These are phyloP conservation scores for Cephus nigrinus DNA, from an alignment of 2,888 invertebrate genomes.

Conservation along the genomic window DNA sequence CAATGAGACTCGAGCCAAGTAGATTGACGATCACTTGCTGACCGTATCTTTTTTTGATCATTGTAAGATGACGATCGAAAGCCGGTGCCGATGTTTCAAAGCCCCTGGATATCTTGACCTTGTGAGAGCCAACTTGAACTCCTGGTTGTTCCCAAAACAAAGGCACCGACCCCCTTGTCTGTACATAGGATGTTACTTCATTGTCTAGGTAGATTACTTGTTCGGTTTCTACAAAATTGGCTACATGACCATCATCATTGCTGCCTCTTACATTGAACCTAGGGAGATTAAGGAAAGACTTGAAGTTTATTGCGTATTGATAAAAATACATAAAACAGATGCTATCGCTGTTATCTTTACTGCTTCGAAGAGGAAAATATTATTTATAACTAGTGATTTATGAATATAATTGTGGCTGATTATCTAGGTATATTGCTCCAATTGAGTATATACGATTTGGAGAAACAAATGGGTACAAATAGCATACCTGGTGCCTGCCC, in stretches of 20 bases:
- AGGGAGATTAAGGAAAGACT: conserved; percentile 14
- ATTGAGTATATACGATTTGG: neutral
- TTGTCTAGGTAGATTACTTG: conserved; percentile 95
- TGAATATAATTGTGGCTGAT: neutral
- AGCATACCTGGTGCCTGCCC: conserved; percentile 88
- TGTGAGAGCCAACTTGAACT: conserved; percentile 98
- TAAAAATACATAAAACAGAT: neutral
- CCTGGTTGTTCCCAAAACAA: conserved; percentile 99
- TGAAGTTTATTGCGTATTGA: neutral
- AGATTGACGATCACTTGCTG: conserved; percentile 92
- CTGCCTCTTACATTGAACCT: conserved; percentile 98
- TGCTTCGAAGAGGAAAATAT: neutral
- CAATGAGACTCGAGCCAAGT: conserved; percentile 89
- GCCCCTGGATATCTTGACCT: conserved; percentile 95
- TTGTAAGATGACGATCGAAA: conserved; percentile 89
- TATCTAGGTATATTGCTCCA: neutral
- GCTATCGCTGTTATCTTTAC: neutral
- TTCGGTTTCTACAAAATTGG: conserved; percentile 99
- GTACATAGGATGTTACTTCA: conserved; percentile 88
- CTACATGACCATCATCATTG: conserved; percentile 99
- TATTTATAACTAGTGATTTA: neutral
- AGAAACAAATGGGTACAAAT: neutral
- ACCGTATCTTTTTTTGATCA: conserved; percentile 90
- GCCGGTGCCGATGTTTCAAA: conserved; percentile 94
- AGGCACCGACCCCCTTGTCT: conserved; percentile 96